Evolutionary conservation across 23 tunicate species (phyloP).

Genomic region (Botrylloides violaceus): DNA sequence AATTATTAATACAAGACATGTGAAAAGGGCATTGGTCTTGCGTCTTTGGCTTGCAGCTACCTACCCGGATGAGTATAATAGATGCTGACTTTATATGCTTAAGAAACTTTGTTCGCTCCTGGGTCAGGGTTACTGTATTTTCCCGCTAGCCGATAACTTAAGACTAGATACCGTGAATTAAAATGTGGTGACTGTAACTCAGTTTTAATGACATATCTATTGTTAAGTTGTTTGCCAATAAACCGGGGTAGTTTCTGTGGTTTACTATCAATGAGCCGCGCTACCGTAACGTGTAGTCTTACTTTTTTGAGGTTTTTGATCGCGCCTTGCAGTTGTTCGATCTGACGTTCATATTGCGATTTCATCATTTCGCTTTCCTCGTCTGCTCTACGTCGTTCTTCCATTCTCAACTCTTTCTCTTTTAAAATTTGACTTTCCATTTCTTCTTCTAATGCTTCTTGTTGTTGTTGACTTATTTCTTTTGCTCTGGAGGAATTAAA

Average conservation of each 20-base stretch:
- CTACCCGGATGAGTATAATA: no score
- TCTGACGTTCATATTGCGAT: conserved; percentile 42
- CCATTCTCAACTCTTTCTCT: conserved; percentile 38
- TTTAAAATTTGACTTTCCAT: conserved; percentile 62
- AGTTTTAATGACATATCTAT: not conserved
- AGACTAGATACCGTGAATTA: not conserved
- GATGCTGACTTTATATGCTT: no score
- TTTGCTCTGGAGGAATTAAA: no score
- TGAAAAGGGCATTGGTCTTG: no score
- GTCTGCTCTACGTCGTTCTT: conserved; percentile 49
- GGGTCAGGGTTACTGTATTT: no score
- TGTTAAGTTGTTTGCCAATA: not conserved
- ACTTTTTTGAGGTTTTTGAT: conserved; percentile 65
- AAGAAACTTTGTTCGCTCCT: no score
- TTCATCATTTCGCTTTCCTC: conserved; percentile 24
- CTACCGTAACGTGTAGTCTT: not conserved
- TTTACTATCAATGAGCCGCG: not conserved
- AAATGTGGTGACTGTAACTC: no score
- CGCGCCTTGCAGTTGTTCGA: conserved; percentile 60
- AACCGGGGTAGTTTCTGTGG: not conserved
- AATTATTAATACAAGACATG: no score
- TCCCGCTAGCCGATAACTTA: no score
- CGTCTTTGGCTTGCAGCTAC: no score
- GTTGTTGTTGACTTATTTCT: conserved; percentile 43
- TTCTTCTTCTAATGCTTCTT: conserved; percentile 61